A percentile compares a stretch with the other conserved stretches of the same genome.
phyloP scores from a whole-genome alignment of 2,888 invertebrate species.

The Lasioglossum villosulum region DNA sequence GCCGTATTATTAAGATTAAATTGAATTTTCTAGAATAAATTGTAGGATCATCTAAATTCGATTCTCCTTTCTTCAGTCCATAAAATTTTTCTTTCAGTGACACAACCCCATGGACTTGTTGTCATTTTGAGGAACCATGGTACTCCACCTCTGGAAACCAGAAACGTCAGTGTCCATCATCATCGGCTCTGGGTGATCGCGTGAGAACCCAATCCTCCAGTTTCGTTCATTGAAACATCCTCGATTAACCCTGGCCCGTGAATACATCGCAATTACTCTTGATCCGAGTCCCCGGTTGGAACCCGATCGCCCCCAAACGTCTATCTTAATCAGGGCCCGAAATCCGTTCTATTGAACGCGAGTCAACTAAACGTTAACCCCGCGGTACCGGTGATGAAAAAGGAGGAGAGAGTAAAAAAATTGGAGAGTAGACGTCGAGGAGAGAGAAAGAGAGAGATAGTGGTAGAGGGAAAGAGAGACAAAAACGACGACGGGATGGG shows the following conservation, averaged over 20 bases:
- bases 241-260: neutral
- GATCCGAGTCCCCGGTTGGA: constrained; percentile 4
- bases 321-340: constrained; percentile 31
- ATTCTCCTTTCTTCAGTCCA: neutral
- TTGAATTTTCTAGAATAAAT: no score
- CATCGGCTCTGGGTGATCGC: neutral
- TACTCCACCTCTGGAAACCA: no score
- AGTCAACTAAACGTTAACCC: constrained; percentile 25
- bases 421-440: neutral
- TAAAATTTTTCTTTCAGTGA: neutral
- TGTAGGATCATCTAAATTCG: neutral
- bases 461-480: neutral
- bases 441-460: constrained; percentile 13
- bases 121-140: no score
- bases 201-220: neutral
- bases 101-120: no score
- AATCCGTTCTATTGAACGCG: constrained; percentile 44
- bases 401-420: constrained; percentile 17
- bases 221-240: constrained; percentile 8
- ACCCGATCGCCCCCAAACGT: constrained; percentile 25
- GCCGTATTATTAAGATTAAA: no score
- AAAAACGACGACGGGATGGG: constrained; percentile 27
- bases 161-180: neutral
- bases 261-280: neutral
- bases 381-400: constrained; percentile 13